Evolutionary conservation across 2,888 invertebrate species (phyloP), one percentile per base, ranked within the genome.

Genomic region (Auanema sp.): DNA sequence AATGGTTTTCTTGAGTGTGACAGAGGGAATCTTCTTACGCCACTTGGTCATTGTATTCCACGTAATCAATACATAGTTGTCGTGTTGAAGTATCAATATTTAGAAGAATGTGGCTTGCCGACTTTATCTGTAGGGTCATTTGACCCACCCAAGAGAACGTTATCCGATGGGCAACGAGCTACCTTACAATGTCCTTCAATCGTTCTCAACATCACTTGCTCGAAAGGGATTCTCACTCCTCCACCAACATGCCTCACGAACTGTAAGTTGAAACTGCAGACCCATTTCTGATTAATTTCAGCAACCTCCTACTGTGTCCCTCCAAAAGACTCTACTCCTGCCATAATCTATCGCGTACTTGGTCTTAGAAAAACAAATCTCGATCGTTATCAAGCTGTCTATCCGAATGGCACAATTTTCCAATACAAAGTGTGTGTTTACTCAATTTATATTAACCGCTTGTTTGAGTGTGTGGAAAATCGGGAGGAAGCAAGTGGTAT

Each of bases 401-500:
- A 75, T 63, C 83, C 83, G 2, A 83, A 83, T 50, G 77, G 83
- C 5, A 80, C 83, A 1, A 68, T 81, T 16, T 78, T 83, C 41
- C 81, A 79, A 47, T 83, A 78, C 56, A 77, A 77, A 56, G 76
- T n/a, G n/a, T n/a, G n/a, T n/a, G n/a, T 76, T 44, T n/a, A 16
- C 47, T 47, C 16, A 47, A 51, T 11, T 51, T 11, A 51, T 14
- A n/a, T 14, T 52, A 58, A 14, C 23, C 21, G 4, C 11, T 16
- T 14, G 47, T 61, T 60, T 47, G 41, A 71, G 66, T 75, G 74
- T 23, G 71, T 69, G 40, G 71, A 71, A 10, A 69, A 66, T 40
- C 57, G 65, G 44, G 74, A 72, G 56, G 77, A 79, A 60, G 83
- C 81, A 1, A 70, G 67, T 33, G 78, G 76, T 23, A 72, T 81